phyloP scores from a whole-genome alignment of 2,888 invertebrate species.

The Cyaniris semiargus region DNA sequence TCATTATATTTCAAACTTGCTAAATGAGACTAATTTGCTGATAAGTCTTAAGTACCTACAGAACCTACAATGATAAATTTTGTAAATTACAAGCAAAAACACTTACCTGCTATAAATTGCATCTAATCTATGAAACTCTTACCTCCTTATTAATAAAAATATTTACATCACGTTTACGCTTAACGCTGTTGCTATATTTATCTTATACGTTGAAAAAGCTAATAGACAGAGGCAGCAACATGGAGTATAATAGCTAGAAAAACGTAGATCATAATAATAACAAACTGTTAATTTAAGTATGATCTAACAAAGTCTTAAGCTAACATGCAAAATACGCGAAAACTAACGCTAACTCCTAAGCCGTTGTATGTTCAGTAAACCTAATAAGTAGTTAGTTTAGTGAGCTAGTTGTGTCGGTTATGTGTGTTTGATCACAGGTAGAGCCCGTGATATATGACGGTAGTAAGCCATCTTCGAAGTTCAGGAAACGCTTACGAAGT shows the following conservation, averaged over 20 bases:
- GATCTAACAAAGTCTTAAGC: not conserved
- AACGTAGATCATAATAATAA: too few relatives aligned
- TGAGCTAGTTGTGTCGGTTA: not conserved
- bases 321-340: conserved; percentile 44
- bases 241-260: too few relatives aligned
- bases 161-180: too few relatives aligned
- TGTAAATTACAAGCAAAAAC: not conserved
- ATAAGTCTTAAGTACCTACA: not conserved
- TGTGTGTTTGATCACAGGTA: conserved; percentile 75
- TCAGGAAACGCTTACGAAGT: not conserved
- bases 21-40: conserved; percentile 26
- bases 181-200: too few relatives aligned
- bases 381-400: conserved; percentile 9
- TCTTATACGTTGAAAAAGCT: too few relatives aligned
- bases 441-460: conserved; percentile 73
- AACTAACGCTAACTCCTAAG: conserved; percentile 37
- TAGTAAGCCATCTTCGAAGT: conserved; percentile 50
- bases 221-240: too few relatives aligned
- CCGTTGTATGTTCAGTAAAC: not conserved
- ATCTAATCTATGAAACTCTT: too few relatives aligned
- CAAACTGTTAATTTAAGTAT: too few relatives aligned
- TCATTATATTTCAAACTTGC: conserved; percentile 18
- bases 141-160: too few relatives aligned
- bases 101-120: too few relatives aligned
- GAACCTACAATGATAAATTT: not conserved